Conservation (phyloP, 2,797 vertebrate genomes). For the Myotis planiceps region DNA sequence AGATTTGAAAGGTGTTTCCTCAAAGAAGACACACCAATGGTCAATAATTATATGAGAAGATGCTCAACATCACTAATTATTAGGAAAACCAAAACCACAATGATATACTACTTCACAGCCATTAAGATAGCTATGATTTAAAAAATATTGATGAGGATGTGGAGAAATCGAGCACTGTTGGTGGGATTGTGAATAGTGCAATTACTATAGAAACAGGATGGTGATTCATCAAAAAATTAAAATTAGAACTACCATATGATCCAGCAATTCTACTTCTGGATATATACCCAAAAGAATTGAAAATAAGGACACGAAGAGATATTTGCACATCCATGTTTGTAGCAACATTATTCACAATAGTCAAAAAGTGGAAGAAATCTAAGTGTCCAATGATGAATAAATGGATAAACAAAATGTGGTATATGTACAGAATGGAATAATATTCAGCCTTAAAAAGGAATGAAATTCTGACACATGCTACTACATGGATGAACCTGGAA, state of each 20-base stretch:
- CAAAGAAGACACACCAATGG: background rate
- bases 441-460: background rate
- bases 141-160: background rate
- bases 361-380: background rate
- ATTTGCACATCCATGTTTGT: background rate
- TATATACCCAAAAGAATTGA: background rate
- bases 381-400: background rate
- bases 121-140: background rate
- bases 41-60: background rate
- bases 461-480: background rate
- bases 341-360: background rate
- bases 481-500: background rate
- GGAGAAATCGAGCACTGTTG: background rate
- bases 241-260: background rate
- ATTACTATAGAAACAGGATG: background rate
- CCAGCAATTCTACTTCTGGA: background rate
- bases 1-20: background rate
- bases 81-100: background rate
- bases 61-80: background rate
- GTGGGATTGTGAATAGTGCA: background rate
- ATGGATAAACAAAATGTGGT: background rate
- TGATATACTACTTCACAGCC: background rate
- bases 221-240: background rate
- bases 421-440: background rate
- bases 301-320: background rate